Conservation (phyloP, 2,113 vertebrate genomes). For the Alexandromys fortis region DNA sequence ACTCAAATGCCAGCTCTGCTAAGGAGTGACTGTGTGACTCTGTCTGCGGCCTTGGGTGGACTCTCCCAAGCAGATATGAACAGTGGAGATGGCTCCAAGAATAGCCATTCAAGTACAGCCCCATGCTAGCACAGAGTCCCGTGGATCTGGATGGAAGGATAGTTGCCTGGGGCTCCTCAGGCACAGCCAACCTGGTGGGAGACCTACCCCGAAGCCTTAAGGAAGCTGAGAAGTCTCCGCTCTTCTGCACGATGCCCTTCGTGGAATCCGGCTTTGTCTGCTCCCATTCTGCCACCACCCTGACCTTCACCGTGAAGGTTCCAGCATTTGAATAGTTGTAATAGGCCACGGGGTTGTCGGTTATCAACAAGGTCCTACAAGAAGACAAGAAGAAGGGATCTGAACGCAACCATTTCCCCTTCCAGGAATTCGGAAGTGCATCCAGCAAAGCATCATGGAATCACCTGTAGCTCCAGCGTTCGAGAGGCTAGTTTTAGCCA, state of each 20-base stretch:
- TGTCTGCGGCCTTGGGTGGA: not conserved
- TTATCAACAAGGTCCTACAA: slow-evolving; percentile 86
- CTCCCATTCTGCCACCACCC: slow-evolving; percentile 85
- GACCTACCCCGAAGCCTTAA: slow-evolving; percentile 89
- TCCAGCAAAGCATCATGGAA: not conserved
- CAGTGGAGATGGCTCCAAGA: not conserved
- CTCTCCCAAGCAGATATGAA: not conserved
- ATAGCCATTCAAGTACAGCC: not conserved
- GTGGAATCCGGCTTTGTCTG: not conserved
- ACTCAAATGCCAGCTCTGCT: not conserved
- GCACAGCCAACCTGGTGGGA: accelerated
- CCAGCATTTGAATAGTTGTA: slow-evolving; percentile 86
- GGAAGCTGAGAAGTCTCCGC: slow-evolving; percentile 84
- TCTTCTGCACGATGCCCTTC: slow-evolving; percentile 80
- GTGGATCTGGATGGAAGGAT: not conserved
- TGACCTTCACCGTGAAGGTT: slow-evolving; percentile 87
- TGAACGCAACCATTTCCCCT: not conserved
- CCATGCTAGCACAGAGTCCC: not conserved
- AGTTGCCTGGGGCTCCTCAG: not conserved
- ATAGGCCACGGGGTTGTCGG: slow-evolving; percentile 86
- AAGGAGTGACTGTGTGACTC: not conserved
- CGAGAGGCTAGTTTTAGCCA: not conserved
- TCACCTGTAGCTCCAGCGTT: not conserved
- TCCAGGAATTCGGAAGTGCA: not conserved
- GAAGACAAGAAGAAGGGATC: not conserved